phyloP scores from a whole-genome alignment of 2,113 vertebrate genomes.

The Gobius niger region DNA sequence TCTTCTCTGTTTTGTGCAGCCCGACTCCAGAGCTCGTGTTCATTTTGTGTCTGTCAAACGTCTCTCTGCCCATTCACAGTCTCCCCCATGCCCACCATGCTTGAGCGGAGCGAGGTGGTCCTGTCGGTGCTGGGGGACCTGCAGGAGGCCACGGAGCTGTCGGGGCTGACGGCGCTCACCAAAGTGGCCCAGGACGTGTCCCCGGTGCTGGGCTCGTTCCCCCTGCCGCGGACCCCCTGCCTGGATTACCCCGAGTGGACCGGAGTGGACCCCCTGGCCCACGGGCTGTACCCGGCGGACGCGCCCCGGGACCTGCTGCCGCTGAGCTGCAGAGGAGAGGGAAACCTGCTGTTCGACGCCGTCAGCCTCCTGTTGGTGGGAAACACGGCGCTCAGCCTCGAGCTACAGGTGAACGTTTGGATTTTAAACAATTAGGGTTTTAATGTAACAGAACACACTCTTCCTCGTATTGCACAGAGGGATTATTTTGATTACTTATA shows the following conservation, averaged over 20 bases:
- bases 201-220: conserved; percentile 78
- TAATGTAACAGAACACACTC: no score
- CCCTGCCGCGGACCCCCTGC: conserved; percentile 75
- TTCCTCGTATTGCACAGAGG: no score
- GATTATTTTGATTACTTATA: no score
- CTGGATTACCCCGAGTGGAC: conserved; percentile 79
- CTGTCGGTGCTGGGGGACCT: conserved; percentile 86
- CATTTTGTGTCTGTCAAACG: no score
- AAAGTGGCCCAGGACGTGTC: conserved; percentile 81
- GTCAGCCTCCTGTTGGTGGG: conserved; percentile 88
- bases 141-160: conserved; percentile 89
- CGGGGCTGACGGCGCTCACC: conserved; percentile 83
- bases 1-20: no score
- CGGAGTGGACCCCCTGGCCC: conserved; percentile 83
- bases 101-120: conserved; percentile 86
- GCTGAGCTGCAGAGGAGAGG: conserved; percentile 85
- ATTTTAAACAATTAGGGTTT: background rate
- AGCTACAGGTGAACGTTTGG: conserved; percentile 83
- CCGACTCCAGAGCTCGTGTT: no score
- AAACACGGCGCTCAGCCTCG: conserved; percentile 83
- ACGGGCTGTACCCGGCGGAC: conserved; percentile 86
- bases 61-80: background rate
- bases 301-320: conserved; percentile 87
- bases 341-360: conserved; percentile 89
- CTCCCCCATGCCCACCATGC: conserved; percentile 76